A percentile compares a stretch with the other conserved stretches of the same genome.
Evolutionary conservation across 2,797 vertebrate species (phyloP).

Genomic region (Phrynocephalus vlangalii): DNA sequence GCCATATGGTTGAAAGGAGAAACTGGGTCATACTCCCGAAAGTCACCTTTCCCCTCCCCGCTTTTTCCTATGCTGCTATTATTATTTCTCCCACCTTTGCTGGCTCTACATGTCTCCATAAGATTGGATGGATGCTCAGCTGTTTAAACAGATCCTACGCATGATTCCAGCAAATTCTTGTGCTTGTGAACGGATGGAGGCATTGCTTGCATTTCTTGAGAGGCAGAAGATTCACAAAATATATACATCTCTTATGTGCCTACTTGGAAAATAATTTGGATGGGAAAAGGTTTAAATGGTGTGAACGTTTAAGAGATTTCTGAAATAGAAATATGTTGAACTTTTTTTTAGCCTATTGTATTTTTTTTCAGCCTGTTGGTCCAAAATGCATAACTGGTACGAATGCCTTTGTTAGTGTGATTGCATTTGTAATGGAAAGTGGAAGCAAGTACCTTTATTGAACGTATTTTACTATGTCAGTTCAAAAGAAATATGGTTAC

Average conservation of each 20-base stretch:
- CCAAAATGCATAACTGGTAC: conserved; percentile 73
- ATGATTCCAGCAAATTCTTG: conserved; percentile 37
- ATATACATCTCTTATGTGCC: conserved; percentile 59
- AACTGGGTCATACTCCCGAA: conserved; percentile 68
- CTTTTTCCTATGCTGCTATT: conserved; percentile 65
- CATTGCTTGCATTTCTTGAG: conserved; percentile 45
- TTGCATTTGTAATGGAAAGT: conserved; percentile 71
- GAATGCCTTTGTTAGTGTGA: conserved; percentile 74
- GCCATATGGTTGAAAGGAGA: conserved; percentile 75
- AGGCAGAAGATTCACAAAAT: conserved; percentile 58
- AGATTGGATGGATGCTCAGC: conserved; percentile 60
- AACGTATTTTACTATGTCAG: conserved; percentile 71
- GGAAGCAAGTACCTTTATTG: conserved; percentile 64
- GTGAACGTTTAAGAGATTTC: conserved; percentile 62
- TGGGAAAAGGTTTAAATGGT: conserved; percentile 68
- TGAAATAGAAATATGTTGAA: conserved; percentile 46
- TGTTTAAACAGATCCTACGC: conserved; percentile 53
- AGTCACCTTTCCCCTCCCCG: conserved; percentile 50
- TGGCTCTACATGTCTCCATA: conserved; percentile 60
- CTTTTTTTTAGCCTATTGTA: conserved; percentile 58
- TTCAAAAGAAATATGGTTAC: conserved; percentile 67
- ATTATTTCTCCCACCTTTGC: conserved; percentile 52
- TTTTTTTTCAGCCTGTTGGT: conserved; percentile 71
- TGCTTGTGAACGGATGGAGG: conserved; percentile 50
- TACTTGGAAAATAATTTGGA: conserved; percentile 43